Evolutionary conservation across 1,140 invertebrate genomes (phyloP).

Genomic region (Tetramorium alpestre): DNA sequence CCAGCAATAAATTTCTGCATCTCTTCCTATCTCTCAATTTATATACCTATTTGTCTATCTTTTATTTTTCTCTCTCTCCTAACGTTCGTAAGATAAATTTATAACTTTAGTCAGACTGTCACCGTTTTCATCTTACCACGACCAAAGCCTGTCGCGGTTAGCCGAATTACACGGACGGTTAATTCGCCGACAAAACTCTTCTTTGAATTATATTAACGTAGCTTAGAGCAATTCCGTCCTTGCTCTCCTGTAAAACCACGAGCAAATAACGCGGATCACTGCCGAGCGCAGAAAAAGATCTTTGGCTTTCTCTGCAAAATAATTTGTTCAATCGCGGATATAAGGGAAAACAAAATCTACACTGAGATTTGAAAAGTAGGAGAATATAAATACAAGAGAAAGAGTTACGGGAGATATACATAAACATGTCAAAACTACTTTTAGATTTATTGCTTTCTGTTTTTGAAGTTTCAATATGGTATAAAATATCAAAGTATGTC

Average conservation of each 20-base stretch:
- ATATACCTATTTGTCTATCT: neutral
- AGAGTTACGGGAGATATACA: no score
- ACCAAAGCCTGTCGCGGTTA: constrained; percentile 50
- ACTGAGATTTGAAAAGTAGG: neutral
- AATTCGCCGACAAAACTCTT: constrained; percentile 61
- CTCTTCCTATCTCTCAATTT: neutral
- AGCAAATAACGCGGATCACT: constrained; percentile 30
- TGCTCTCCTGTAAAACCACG: constrained; percentile 8
- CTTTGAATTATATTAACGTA: constrained; percentile 55
- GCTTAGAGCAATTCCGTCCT: constrained; percentile 50
- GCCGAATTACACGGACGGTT: constrained; percentile 67
- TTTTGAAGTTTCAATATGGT: neutral
- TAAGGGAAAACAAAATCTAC: neutral
- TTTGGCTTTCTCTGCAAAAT: neutral
- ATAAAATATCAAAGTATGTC: neutral
- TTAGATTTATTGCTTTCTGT: neutral
- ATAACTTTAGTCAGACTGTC: constrained; percentile 23
- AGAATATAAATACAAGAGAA: neutral
- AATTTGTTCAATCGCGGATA: constrained; percentile 20
- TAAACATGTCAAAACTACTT: neutral
- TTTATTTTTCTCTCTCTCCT: neutral
- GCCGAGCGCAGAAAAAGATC: neutral
- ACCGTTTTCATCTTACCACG: neutral
- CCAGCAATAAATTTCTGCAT: constrained; percentile 32
- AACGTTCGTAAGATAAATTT: constrained; percentile 30